phyloP scores from a whole-genome alignment of 2,888 invertebrate species.

The Yponomeuta evonymella region DNA sequence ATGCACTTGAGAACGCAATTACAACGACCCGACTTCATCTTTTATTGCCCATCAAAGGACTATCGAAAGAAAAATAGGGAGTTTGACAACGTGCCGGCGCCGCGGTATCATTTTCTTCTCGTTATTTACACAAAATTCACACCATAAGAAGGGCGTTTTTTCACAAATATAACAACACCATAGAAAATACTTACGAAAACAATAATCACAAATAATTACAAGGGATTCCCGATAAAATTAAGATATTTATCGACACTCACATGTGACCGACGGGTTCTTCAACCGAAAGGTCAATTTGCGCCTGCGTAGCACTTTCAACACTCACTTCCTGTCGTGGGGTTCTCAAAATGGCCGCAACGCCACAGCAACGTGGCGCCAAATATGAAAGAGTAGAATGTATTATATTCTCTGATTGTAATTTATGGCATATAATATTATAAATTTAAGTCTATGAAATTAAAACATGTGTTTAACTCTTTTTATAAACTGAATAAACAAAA shows the following conservation, averaged over 20 bases:
- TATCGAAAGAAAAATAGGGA: conserved; percentile 55
- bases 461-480: background rate
- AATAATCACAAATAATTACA: conserved; percentile 57
- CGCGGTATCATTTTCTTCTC: conserved; percentile 52
- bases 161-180: conserved; percentile 64
- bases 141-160: conserved; percentile 44
- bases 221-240: conserved; percentile 69
- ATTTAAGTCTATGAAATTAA: background rate
- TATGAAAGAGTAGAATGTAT: conserved; percentile 29
- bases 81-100: conserved; percentile 72
- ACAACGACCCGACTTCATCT: conserved; percentile 42
- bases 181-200: conserved; percentile 71
- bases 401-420: background rate
- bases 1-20: conserved; percentile 32
- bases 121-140: conserved; percentile 65
- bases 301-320: conserved; percentile 81
- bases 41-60: conserved; percentile 38
- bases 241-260: conserved; percentile 84
- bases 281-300: conserved; percentile 86
- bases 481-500: background rate
- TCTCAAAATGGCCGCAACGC: conserved; percentile 64
- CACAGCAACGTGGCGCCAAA: conserved; percentile 51
- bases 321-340: conserved; percentile 75
- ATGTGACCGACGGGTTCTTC: conserved; percentile 94
- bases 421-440: too few species aligned